phyloP scores from a whole-genome alignment of 2,113 vertebrate species.

The Ancistrus triradiatus region DNA sequence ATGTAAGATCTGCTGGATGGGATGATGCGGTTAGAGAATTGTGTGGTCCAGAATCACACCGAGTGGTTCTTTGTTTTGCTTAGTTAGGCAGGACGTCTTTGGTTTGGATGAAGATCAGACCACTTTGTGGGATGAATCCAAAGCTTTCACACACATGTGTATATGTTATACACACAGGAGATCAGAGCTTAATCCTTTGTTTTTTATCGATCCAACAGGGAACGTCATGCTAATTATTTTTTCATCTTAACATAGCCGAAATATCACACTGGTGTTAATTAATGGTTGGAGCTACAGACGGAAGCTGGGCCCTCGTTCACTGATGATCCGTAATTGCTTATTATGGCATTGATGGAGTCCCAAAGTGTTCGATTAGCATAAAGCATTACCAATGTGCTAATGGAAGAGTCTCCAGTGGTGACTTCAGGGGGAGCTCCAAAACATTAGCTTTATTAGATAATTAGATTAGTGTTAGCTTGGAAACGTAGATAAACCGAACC shows the following conservation, averaged over 20 bases:
- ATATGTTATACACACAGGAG: not conserved
- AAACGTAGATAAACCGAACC: too few species aligned
- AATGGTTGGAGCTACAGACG: slow-evolving; percentile 17
- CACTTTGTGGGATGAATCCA: too few species aligned
- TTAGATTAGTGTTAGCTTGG: too few species aligned
- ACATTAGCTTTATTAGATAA: too few species aligned
- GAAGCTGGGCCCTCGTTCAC: slow-evolving; percentile 12
- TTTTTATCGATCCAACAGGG: slow-evolving; percentile 2
- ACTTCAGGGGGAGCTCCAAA: slow-evolving; percentile 4
- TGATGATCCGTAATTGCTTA: slow-evolving; percentile 30
- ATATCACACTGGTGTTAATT: slow-evolving; percentile 22
- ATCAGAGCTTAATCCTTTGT: slow-evolving; percentile 12
- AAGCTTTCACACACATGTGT: not conserved
- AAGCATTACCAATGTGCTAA: slow-evolving; percentile 26
- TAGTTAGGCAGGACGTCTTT: too few species aligned
- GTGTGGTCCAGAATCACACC: too few species aligned
- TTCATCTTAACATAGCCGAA: slow-evolving; percentile 4
- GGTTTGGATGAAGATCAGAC: too few species aligned
- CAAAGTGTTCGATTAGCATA: slow-evolving; percentile 34
- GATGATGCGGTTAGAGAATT: too few species aligned
- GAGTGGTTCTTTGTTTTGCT: too few species aligned
- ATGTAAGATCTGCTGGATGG: too few species aligned
- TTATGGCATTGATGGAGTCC: slow-evolving; percentile 21
- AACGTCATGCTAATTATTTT: slow-evolving; percentile 27
- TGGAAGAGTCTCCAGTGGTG: slow-evolving; percentile 13